A percentile compares a stretch with the other conserved stretches of the same genome.
Evolutionary conservation across 2,888 invertebrate species (phyloP).

Genomic region (Halictus quadricinctus): DNA sequence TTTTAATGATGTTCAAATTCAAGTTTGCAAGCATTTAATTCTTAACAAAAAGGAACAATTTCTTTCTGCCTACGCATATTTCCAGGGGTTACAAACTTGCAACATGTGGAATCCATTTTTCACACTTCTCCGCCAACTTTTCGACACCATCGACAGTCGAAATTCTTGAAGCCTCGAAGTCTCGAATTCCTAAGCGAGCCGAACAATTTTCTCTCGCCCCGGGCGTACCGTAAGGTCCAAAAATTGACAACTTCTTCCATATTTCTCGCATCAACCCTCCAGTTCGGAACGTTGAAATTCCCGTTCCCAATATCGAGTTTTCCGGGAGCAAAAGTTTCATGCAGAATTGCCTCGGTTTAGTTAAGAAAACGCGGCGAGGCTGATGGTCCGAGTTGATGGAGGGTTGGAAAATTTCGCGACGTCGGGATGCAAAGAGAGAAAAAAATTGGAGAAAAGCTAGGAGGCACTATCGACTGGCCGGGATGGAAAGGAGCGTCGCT

Average conservation of each 20-base stretch:
- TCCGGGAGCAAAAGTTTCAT: neutral
- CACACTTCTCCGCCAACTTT: neutral
- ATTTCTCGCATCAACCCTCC: neutral
- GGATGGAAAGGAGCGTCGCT: constrained; percentile 48
- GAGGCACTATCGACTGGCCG: constrained; percentile 35
- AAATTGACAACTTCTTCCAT: neutral
- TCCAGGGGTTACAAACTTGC: neutral
- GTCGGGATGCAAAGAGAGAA: neutral
- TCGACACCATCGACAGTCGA: neutral
- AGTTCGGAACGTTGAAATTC: neutral
- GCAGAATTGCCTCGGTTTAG: neutral
- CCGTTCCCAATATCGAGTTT: neutral
- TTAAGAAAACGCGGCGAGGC: neutral
- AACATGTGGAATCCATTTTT: neutral
- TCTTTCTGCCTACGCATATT: neutral
- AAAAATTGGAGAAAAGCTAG: neutral
- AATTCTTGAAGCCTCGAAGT: neutral
- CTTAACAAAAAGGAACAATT: too few relatives aligned
- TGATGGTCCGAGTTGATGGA: neutral
- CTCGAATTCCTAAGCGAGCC: neutral
- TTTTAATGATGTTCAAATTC: too few relatives aligned
- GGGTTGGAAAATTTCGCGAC: constrained; percentile 27
- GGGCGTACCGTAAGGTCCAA: neutral
- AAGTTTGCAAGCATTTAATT: neutral
- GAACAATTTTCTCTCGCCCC: neutral